Evolutionary conservation across 2,888 invertebrate species (phyloP).

Genomic region (Chorisops tibialis): DNA sequence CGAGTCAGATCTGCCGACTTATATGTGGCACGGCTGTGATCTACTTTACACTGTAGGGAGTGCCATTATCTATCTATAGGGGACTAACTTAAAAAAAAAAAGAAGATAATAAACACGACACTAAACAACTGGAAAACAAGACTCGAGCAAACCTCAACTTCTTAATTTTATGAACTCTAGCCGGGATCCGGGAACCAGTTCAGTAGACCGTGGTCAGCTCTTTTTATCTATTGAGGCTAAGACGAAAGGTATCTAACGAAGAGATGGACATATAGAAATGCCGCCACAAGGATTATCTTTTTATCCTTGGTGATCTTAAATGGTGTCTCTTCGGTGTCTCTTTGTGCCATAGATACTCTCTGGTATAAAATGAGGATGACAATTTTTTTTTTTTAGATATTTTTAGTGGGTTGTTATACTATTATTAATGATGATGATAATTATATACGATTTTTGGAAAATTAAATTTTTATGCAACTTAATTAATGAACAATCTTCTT

Average conservation of each 20-base stretch:
- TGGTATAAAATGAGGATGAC: slow-evolving; percentile 7
- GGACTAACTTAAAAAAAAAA: slow-evolving; percentile 1
- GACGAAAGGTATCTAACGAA: slow-evolving; percentile 7
- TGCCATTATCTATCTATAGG: slow-evolving; percentile 14
- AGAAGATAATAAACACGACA: slow-evolving; percentile 12
- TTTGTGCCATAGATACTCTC: slow-evolving; percentile 20
- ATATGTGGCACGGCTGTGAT: slow-evolving; percentile 8
- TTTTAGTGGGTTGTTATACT: too few species aligned
- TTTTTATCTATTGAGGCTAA: slow-evolving; percentile 23
- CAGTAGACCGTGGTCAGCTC: slow-evolving; percentile 24
- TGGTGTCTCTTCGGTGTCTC: slow-evolving; percentile 19
- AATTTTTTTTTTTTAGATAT: slow-evolving; percentile 8
- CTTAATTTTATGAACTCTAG: slow-evolving; percentile 19
- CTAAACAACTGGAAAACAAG: slow-evolving; percentile 5
- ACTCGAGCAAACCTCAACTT: slow-evolving; percentile 15
- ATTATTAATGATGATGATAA: too few species aligned
- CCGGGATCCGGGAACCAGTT: not conserved
- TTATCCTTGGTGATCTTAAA: slow-evolving; percentile 26
- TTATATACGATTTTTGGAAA: too few species aligned
- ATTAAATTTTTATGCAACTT: too few species aligned
- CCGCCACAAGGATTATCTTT: slow-evolving; percentile 23
- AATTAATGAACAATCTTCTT: too few species aligned
- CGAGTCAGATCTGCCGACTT: slow-evolving; percentile 8
- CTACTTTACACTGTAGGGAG: slow-evolving; percentile 25
- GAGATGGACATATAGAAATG: slow-evolving; percentile 26